Percentiles rank a stretch among this genome's conserved stretches.
These are phyloP conservation scores for Phoenicopterus ruber DNA, from an alignment of 2,113 vertebrate genomes.

Conservation along the genomic window DNA sequence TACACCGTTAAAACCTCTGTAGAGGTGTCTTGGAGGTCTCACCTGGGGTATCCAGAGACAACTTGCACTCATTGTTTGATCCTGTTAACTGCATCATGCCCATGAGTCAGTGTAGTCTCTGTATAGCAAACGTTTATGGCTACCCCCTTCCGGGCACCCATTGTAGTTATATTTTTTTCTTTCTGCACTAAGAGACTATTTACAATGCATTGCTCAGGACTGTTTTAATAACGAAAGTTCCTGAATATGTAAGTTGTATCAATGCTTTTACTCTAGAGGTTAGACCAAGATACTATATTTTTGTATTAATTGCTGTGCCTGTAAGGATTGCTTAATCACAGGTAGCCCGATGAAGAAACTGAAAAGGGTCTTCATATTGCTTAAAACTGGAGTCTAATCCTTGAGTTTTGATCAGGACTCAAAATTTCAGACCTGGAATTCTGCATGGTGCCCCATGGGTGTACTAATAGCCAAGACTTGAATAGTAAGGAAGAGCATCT, in stretches of 20 bases:
- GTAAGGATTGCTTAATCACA: not conserved
- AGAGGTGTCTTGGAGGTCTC: not conserved
- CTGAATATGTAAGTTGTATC: not conserved
- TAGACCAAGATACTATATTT: not conserved
- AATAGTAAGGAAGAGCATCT: not conserved
- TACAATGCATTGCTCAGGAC: not conserved
- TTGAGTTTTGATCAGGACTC: not conserved
- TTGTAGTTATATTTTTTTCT: not conserved
- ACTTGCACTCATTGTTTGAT: not conserved
- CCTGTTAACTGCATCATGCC: not conserved
- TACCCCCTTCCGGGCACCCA: not conserved
- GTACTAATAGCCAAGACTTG: not conserved
- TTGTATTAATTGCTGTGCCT: not conserved
- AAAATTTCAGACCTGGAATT: not conserved
- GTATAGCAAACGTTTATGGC: accelerated
- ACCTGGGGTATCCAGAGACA: not conserved
- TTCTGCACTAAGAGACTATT: not conserved
- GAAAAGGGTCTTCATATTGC: not conserved
- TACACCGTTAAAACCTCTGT: not conserved
- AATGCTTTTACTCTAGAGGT: not conserved
- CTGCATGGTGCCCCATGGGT: not conserved
- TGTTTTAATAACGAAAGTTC: not conserved
- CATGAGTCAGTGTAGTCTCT: accelerated
- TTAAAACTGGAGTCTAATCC: not conserved
- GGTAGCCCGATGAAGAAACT: not conserved